Evolutionary conservation across 2,113 vertebrate genomes (phyloP).

Genomic region (Ictidomys tridecemlineatus): DNA sequence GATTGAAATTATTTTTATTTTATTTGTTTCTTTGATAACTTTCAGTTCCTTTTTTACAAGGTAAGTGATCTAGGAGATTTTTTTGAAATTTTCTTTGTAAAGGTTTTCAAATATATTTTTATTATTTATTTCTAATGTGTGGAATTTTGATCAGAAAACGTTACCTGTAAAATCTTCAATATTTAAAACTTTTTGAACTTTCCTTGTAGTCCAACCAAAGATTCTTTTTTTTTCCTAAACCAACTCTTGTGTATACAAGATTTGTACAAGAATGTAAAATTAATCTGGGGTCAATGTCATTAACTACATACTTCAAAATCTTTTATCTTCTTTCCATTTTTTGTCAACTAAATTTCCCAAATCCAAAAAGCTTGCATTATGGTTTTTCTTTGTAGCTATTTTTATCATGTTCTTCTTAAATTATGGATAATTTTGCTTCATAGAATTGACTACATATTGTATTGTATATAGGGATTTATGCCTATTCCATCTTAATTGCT

Average conservation of each 20-base stretch:
- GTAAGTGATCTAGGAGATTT: background rate
- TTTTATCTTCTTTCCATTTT: background rate
- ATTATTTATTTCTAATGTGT: constrained; percentile 15
- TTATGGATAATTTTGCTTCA: constrained; percentile 45
- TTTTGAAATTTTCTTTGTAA: constrained; percentile 40
- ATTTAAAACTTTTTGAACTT: background rate
- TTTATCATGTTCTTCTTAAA: constrained; percentile 21
- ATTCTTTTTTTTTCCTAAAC: background rate
- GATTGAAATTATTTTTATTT: background rate
- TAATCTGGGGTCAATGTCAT: background rate
- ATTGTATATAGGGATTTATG: background rate
- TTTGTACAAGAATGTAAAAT: background rate
- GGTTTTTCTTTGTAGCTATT: background rate
- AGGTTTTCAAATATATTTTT: background rate
- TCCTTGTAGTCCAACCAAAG: background rate
- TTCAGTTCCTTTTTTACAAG: background rate
- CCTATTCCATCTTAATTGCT: background rate
- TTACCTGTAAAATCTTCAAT: background rate
- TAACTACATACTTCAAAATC: background rate
- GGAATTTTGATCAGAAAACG: background rate
- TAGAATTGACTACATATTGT: background rate
- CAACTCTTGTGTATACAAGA: background rate
- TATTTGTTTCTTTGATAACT: constrained; percentile 36
- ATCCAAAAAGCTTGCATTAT: background rate
- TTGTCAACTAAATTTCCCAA: background rate